These are phyloP conservation scores for Oncorhynchus gorbuscha DNA, from an alignment of 2,113 vertebrate genomes.

Conservation along the genomic window DNA sequence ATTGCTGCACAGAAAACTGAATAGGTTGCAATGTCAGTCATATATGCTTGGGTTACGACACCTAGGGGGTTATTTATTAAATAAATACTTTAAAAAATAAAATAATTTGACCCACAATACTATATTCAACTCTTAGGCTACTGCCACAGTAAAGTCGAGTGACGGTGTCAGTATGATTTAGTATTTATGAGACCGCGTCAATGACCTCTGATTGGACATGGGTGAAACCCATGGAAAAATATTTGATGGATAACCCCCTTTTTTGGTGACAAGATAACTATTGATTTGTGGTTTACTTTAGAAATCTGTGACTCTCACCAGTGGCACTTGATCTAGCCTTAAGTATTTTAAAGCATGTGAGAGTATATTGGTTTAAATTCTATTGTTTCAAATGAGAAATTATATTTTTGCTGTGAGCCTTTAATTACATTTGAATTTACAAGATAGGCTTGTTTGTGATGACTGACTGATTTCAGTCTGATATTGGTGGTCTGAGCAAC, in stretches of 20 bases:
- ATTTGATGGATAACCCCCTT: background rate
- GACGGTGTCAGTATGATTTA: background rate
- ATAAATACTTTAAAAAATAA: slow-evolving; percentile 9
- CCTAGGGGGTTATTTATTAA: slow-evolving; percentile 33
- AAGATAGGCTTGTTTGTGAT: background rate
- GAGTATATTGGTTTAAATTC: slow-evolving; percentile 6
- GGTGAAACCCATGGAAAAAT: background rate
- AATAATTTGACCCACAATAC: background rate
- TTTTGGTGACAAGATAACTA: background rate
- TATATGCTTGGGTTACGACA: slow-evolving; percentile 36
- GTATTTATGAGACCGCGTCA: background rate
- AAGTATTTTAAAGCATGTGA: background rate
- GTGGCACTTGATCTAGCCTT: background rate
- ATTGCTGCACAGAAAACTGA: slow-evolving; percentile 26
- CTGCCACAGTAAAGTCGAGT: background rate
- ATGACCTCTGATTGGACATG: background rate
- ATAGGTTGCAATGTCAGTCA: slow-evolving; percentile 46
- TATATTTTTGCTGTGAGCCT: slow-evolving; percentile 9
- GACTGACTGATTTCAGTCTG: slow-evolving; percentile 1
- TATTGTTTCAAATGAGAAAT: slow-evolving; percentile 10
- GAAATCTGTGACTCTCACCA: background rate
- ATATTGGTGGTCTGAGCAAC: background rate
- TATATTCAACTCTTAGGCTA: background rate
- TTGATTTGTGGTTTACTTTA: background rate
- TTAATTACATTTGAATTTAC: background rate